A percentile compares a stretch with the other conserved stretches of the same genome.
Conservation (phyloP, 2,113 vertebrate genomes). For the Lophochroa leadbeateri region DNA sequence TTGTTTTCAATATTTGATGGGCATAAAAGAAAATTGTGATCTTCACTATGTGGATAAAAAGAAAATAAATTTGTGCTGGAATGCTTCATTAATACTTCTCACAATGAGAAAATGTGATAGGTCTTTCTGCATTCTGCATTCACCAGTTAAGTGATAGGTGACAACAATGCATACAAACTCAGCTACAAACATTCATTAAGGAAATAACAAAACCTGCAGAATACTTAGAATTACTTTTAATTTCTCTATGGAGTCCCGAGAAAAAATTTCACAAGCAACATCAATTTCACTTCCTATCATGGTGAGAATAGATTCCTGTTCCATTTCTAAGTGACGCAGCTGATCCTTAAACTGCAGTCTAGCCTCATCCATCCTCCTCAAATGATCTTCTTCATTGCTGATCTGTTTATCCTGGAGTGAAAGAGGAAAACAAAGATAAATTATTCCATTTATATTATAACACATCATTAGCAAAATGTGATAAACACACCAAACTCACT, state of each 20-base stretch:
- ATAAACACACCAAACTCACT: not conserved
- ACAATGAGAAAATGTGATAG: not conserved
- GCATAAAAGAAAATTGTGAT: not conserved
- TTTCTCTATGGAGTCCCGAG: constrained; percentile 82
- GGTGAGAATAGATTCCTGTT: constrained; percentile 84
- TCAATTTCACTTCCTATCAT: constrained; percentile 88
- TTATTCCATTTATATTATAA: not conserved
- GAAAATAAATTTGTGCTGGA: not conserved
- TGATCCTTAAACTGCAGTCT: constrained; percentile 79
- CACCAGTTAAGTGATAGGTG: not conserved
- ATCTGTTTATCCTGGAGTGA: constrained; percentile 70
- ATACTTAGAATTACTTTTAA: constrained; percentile 83
- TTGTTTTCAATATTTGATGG: not conserved
- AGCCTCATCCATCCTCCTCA: constrained; percentile 75
- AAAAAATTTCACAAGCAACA: constrained; percentile 81
- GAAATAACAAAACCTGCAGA: constrained; percentile 17
- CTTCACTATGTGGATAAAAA: not conserved
- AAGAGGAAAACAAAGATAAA: not conserved
- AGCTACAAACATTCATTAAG: not conserved
- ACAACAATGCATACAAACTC: not conserved
- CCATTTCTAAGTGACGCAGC: constrained; percentile 79
- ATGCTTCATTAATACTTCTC: not conserved
- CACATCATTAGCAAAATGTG: not conserved
- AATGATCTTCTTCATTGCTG: constrained; percentile 72
- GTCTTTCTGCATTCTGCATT: not conserved